Conservation (phyloP, 2,888 invertebrate genomes). For the Himalopsyche japonica region DNA sequence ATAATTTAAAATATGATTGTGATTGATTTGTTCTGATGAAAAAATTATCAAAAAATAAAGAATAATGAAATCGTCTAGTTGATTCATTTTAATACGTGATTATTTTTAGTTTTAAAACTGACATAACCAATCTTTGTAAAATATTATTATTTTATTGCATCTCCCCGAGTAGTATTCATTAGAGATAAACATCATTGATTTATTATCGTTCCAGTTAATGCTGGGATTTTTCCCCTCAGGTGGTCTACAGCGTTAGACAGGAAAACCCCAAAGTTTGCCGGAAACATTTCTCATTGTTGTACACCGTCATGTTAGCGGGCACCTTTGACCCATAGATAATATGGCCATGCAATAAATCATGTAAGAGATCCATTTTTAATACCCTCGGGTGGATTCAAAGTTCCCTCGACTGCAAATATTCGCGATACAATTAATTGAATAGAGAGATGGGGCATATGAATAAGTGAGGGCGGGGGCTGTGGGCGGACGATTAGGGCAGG, state of each 20-base stretch:
- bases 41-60: too few relatives aligned
- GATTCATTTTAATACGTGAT: too few relatives aligned
- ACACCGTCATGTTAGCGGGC: not conserved
- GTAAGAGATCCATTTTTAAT: constrained; percentile 15
- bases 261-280: not conserved
- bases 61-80: too few relatives aligned
- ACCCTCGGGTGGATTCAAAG: not conserved
- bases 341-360: constrained; percentile 7
- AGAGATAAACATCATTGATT: not conserved
- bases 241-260: not conserved
- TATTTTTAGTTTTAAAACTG: too few relatives aligned
- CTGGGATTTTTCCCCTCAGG: not conserved
- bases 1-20: too few relatives aligned
- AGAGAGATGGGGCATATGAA: constrained; percentile 1
- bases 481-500: not conserved
- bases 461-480: not conserved
- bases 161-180: not conserved
- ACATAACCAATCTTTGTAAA: too few relatives aligned
- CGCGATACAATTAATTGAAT: constrained; percentile 20
- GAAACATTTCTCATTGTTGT: constrained; percentile 1
- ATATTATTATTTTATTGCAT: not conserved
- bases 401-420: constrained; percentile 6
- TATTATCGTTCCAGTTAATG: not conserved
- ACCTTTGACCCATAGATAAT: not conserved
- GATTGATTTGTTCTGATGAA: too few relatives aligned